Evolutionary conservation across 2,888 invertebrate species (phyloP).

Genomic region (Oscheius onirici): DNA sequence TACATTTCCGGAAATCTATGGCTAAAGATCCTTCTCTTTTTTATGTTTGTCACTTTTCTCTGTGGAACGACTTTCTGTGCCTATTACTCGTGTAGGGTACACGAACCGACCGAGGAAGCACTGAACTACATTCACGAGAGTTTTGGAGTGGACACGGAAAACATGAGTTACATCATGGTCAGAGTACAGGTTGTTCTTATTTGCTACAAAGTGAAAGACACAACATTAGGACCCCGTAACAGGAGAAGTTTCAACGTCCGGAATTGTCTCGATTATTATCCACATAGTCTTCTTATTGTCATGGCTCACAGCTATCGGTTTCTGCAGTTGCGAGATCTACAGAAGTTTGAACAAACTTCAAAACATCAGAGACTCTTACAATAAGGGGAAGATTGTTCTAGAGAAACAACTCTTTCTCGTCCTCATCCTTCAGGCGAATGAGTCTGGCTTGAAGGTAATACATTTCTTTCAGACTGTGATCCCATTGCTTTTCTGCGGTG

Average conservation of each 20-base stretch:
- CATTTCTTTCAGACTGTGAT: conserved; percentile 6
- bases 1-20: background rate
- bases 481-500: conserved; percentile 3
- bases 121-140: background rate
- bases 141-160: background rate
- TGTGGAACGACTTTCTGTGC: conserved; percentile 11
- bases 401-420: conserved; percentile 14
- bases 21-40: background rate
- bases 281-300: background rate
- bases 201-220: background rate
- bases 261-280: background rate
- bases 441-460: background rate
- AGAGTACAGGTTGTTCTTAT: background rate
- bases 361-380: background rate
- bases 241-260: background rate
- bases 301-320: background rate
- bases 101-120: conserved; percentile 2
- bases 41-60: background rate
- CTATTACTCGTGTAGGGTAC: conserved; percentile 6
- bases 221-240: background rate
- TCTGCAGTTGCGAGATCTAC: conserved; percentile 5
- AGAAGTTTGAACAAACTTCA: background rate
- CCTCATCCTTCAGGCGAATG: background rate
- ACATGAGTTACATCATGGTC: conserved; percentile 11
- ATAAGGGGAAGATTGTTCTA: background rate